Base-by-base conservation (phyloP, 2,888 invertebrate species). In the Tineola bisselliella region DNA sequence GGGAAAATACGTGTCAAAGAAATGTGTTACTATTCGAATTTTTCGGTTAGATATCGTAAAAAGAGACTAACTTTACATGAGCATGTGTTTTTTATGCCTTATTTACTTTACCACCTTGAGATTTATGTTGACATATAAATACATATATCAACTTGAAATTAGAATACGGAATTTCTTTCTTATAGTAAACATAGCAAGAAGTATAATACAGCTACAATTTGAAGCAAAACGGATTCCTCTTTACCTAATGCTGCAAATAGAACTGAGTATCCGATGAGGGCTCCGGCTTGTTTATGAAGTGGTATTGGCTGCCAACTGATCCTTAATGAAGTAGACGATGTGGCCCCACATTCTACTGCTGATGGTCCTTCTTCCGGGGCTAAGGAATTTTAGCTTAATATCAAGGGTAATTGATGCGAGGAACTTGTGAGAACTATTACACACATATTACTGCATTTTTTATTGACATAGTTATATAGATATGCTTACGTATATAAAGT, bases 181-280 rank as follows among this genome's bases (percentile, higher is more conserved):
- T n/a, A n/a, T n/a, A n/a, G n/a, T n/a, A n/a, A n/a, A 44, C 8
- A 44, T 44, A 19, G 2, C 25, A 25, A 4, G 25, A 4, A 25
- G 25, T 25, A 2, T 25, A 25, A 6, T 4, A 25, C 2, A 2
- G 6, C 25, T 6, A 6, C 25, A 31, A 25, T 25, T 25, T 25
- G 6, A 4, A 25, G 25, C 6, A 44, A 13, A 62, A 25, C 25
- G 2, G 6, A 25, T 25, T 25, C 25, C 25, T 6, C 25, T 25
- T 69, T 65, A 88, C 87, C 87, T 66, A 82, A 81, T 86, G 92
- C 76, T 87, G 91, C 82, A 79, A 94, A 95, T 65, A 93, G 84
- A 63, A 96, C 90, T 72, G 93, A 93, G 82, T 96, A 97, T 8
- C 96, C 96, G 71, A 92, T 91, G 61, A 94, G 90, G 38, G 92